Evolutionary conservation across 92 coral and sea anemone species (phyloP).

Genomic region (Actinernus sp.): DNA sequence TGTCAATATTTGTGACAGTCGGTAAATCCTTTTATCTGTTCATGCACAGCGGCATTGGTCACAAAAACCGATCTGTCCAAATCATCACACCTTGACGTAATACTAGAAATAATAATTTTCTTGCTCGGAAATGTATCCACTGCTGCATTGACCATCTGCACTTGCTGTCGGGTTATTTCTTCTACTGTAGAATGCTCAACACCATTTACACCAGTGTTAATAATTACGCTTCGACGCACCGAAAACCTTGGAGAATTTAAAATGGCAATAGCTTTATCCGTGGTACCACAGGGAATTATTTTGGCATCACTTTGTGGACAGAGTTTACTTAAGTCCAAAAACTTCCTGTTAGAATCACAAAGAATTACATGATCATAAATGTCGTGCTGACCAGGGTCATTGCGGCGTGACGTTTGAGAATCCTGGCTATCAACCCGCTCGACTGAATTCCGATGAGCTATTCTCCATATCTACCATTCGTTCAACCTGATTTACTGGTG

Average conservation of each 20-base stretch:
- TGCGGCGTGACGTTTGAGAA: no score
- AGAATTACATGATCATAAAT: slow-evolving; percentile 25
- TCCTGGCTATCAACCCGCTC: no score
- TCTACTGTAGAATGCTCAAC: slow-evolving; percentile 6
- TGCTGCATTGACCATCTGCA: slow-evolving; percentile 11
- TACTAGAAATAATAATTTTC: slow-evolving; percentile 11
- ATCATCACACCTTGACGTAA: slow-evolving; percentile 20
- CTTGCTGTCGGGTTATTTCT: slow-evolving; percentile 9
- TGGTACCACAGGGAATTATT: slow-evolving; percentile 18
- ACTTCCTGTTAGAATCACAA: slow-evolving; percentile 35
- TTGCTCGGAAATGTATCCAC: background rate
- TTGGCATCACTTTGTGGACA: background rate
- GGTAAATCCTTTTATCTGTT: background rate
- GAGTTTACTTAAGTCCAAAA: background rate
- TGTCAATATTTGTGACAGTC: slow-evolving; percentile 5
- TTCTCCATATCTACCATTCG: no score
- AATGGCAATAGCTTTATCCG: slow-evolving; percentile 10
- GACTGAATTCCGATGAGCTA: no score
- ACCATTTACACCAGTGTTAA: slow-evolving; percentile 38
- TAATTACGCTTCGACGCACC: slow-evolving; percentile 5
- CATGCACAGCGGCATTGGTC: background rate
- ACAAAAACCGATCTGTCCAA: background rate
- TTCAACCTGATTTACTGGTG: no score
- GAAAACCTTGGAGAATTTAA: slow-evolving; percentile 8
- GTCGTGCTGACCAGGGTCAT: no score